These are phyloP conservation scores for Nemoura dubitans DNA, from an alignment of 2,888 invertebrate species.

Conservation along the genomic window DNA sequence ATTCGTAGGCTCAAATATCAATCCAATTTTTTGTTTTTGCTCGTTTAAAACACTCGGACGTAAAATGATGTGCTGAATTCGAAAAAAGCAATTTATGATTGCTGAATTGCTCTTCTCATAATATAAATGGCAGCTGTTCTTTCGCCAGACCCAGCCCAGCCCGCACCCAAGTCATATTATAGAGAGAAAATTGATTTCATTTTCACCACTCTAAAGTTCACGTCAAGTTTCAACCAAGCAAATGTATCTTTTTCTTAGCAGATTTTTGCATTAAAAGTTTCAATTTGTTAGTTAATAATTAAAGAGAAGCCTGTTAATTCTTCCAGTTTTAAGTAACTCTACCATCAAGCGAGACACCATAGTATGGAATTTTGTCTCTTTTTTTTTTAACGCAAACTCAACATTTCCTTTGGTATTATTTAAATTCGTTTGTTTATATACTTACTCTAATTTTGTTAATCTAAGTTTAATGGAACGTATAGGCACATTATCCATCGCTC, in stretches of 20 bases:
- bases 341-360: background rate
- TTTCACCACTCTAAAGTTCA: background rate
- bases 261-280: conserved; percentile 12
- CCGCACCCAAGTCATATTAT: background rate
- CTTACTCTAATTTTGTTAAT: background rate
- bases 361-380: background rate
- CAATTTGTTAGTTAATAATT: background rate
- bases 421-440: background rate
- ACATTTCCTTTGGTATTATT: background rate
- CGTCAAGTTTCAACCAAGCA: background rate
- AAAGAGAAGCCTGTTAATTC: background rate
- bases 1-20: too few species aligned
- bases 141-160: background rate
- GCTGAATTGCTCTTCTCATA: background rate
- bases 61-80: background rate
- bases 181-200: background rate
- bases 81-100: background rate
- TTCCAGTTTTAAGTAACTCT: background rate
- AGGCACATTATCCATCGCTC: too few species aligned
- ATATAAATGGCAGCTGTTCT: background rate
- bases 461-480: background rate
- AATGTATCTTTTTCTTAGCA: background rate
- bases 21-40: background rate
- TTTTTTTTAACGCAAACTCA: background rate
- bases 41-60: background rate